phyloP scores from a whole-genome alignment of 1,140 invertebrate genomes.

The Drosophila jambulina region DNA sequence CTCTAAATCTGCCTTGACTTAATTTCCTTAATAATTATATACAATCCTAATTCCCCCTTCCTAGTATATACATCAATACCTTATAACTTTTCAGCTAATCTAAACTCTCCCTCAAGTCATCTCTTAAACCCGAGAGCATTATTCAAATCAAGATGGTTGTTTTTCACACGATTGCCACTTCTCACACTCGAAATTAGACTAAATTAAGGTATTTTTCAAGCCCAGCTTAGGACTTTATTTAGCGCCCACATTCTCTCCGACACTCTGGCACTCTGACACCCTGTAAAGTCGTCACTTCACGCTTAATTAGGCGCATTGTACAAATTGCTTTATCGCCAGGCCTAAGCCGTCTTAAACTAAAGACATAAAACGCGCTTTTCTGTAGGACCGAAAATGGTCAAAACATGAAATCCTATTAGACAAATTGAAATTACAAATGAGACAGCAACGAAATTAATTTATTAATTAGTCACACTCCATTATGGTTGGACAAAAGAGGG shows the following conservation, averaged over 20 bases:
- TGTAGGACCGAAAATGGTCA: conserved; percentile 70
- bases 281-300: conserved; percentile 72
- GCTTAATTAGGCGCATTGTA: conserved; percentile 73
- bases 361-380: conserved; percentile 42
- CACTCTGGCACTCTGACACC: conserved; percentile 28
- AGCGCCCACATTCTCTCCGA: conserved; percentile 45
- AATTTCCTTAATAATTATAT: background rate
- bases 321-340: conserved; percentile 66
- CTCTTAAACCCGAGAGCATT: conserved; percentile 7
- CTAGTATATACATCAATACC: conserved; percentile 2
- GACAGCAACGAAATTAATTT: conserved; percentile 81
- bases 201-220: background rate
- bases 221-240: conserved; percentile 21
- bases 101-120: background rate
- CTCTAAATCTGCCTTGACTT: background rate
- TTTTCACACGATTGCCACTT: conserved; percentile 38
- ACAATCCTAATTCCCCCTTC: too few relatives aligned
- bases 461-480: conserved; percentile 83
- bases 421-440: conserved; percentile 84
- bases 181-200: background rate
- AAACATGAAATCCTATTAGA: conserved; percentile 84
- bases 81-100: background rate
- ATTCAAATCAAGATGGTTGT: conserved; percentile 28
- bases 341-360: conserved; percentile 29
- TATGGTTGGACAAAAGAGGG: conserved; percentile 68